A percentile compares a stretch with the other conserved stretches of the same genome.
phyloP scores from a whole-genome alignment of 2,888 invertebrate genomes.

The Taphrorychus bicolor region DNA sequence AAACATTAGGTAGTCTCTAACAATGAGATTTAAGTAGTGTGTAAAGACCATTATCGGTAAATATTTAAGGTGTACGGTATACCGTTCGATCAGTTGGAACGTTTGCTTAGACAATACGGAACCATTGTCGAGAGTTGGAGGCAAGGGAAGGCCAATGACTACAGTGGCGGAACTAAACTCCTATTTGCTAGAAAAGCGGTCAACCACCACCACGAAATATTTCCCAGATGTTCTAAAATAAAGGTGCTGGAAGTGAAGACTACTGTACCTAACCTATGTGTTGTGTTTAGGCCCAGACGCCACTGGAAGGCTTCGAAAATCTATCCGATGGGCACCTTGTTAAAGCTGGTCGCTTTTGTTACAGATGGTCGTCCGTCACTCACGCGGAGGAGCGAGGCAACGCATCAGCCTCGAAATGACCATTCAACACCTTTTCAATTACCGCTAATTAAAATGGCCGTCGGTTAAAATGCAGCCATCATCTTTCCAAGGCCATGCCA shows the following conservation, averaged over 20 bases:
- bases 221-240: too few relatives aligned
- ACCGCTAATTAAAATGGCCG: conserved; percentile 46
- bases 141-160: conserved; percentile 15
- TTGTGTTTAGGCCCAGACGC: too few relatives aligned
- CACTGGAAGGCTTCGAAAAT: conserved; percentile 14
- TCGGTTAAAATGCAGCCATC: conserved; percentile 32
- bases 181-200: too few relatives aligned
- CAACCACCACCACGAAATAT: too few relatives aligned
- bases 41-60: conserved; percentile 52
- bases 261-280: too few relatives aligned
- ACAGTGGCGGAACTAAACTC: conserved; percentile 11
- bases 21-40: conserved; percentile 51
- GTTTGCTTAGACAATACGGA: conserved; percentile 37
- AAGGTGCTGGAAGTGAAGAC: too few relatives aligned
- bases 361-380: conserved; percentile 38
- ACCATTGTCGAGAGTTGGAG: conserved; percentile 26
- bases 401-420: neutral
- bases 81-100: conserved; percentile 33
- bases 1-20: conserved; percentile 50
- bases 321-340: conserved; percentile 47
- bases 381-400: neutral
- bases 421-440: conserved; percentile 49
- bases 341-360: conserved; percentile 44
- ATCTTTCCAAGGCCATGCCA: conserved; percentile 23
- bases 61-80: conserved; percentile 48